phyloP scores from a whole-genome alignment of 2,113 vertebrate genomes.

The Lophius piscatorius region DNA sequence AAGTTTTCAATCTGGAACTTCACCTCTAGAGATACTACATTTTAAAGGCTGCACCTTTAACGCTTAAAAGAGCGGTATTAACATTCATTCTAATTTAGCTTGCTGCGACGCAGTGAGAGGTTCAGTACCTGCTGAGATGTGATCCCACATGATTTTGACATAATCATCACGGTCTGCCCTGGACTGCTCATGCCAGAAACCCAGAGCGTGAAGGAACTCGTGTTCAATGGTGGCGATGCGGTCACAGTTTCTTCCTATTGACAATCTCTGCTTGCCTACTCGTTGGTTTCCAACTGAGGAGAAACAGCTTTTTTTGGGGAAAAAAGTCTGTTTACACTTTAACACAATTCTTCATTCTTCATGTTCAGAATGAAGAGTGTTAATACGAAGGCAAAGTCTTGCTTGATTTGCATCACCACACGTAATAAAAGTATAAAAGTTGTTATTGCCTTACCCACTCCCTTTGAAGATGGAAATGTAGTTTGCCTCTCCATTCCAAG shows the following conservation, averaged over 20 bases:
- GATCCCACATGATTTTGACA: conserved; percentile 86
- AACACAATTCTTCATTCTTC: too few relatives aligned
- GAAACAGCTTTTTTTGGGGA: conserved; percentile 83
- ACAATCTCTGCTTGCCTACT: conserved; percentile 83
- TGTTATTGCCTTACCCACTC: conserved; percentile 80
- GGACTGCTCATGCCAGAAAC: conserved; percentile 95
- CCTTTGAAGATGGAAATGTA: conserved; percentile 92
- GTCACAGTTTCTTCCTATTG: conserved; percentile 87
- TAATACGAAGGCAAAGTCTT: not conserved
- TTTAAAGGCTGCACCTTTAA: too few relatives aligned
- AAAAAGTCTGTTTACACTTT: conserved; percentile 4
- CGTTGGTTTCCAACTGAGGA: conserved; percentile 87
- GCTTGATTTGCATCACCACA: not conserved
- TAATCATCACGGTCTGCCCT: conserved; percentile 90
- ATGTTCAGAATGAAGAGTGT: not conserved
- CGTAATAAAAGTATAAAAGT: not conserved
- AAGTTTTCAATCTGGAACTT: too few relatives aligned
- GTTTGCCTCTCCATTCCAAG: conserved; percentile 89
- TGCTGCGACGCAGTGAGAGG: not conserved
- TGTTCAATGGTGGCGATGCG: conserved; percentile 86
- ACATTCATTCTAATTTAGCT: not conserved
- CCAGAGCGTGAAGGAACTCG: conserved; percentile 90
- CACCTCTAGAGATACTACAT: too few relatives aligned
- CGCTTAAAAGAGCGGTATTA: not conserved
- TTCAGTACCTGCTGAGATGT: conserved; percentile 82